phyloP scores from a whole-genome alignment of 2,113 vertebrate species.

The Mohoua ochrocephala region DNA sequence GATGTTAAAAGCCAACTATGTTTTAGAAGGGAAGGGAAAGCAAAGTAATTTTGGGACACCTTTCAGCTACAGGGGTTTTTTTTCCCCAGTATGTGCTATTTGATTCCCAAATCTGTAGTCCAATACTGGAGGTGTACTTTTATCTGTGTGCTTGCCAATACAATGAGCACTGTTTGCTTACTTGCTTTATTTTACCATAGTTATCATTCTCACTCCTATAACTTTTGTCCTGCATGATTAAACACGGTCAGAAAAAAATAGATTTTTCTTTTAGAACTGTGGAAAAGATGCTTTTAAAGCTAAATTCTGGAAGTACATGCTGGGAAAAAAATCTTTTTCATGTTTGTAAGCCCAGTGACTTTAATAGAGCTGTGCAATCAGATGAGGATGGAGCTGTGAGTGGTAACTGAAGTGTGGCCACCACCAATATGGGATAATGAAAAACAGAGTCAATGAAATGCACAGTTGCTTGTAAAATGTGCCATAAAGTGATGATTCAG shows the following conservation, averaged over 20 bases:
- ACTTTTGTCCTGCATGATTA: not conserved
- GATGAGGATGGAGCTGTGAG: not conserved
- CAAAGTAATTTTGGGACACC: not conserved
- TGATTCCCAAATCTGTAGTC: not conserved
- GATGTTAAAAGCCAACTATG: not conserved
- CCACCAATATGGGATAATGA: not conserved
- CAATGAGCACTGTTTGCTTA: not conserved
- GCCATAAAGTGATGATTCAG: slow-evolving; percentile 10
- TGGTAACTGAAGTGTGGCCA: not conserved
- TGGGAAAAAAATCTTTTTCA: not conserved
- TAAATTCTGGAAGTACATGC: not conserved
- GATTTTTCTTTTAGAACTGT: not conserved
- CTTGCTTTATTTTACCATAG: not conserved
- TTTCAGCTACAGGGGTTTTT: not conserved
- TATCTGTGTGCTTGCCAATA: not conserved
- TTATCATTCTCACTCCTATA: not conserved
- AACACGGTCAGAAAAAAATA: not conserved
- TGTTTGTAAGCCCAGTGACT: not conserved
- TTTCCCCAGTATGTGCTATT: not conserved
- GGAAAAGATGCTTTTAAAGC: not conserved
- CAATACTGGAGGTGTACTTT: not conserved
- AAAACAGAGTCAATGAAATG: not conserved
- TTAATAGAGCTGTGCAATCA: not conserved
- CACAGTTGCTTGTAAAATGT: not conserved
- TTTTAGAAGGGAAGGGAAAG: not conserved